Evolutionary conservation across 2,797 vertebrate species (phyloP).

Genomic region (Rhynchonycteris naso): DNA sequence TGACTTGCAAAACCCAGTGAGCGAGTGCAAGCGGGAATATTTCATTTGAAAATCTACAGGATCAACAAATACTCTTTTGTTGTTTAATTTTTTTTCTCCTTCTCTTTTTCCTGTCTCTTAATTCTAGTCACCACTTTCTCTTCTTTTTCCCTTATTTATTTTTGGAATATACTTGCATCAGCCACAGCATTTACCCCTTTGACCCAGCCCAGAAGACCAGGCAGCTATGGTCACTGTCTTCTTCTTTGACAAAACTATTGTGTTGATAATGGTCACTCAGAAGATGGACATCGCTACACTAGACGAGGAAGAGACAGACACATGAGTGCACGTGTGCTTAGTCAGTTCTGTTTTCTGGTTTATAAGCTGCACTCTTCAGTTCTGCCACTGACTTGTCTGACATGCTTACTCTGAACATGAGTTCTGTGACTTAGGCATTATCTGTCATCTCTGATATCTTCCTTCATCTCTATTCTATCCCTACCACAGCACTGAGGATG

Average conservation of each 20-base stretch:
- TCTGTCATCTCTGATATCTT: not conserved
- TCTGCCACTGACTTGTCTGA: constrained; percentile 60
- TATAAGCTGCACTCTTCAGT: constrained; percentile 59
- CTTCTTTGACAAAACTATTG: constrained; percentile 66
- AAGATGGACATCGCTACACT: constrained; percentile 57
- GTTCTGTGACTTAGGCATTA: constrained; percentile 72
- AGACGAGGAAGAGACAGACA: constrained; percentile 73
- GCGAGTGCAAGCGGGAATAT: constrained; percentile 96
- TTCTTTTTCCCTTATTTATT: constrained; percentile 47
- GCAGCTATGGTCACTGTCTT: constrained; percentile 73
- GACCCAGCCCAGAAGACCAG: constrained; percentile 78
- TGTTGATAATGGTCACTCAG: constrained; percentile 68
- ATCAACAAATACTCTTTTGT: constrained; percentile 71
- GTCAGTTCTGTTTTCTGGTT: constrained; percentile 57
- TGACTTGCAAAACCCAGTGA: constrained; percentile 93
- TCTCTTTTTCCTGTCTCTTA: constrained; percentile 18
- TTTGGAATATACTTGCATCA: constrained; percentile 65
- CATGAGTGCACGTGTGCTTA: constrained; percentile 54
- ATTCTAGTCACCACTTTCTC: constrained; percentile 35
- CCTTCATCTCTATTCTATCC: not conserved
- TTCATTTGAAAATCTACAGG: constrained; percentile 92
- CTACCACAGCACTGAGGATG: constrained; percentile 66
- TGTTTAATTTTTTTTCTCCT: not conserved
- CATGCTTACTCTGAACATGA: constrained; percentile 71
- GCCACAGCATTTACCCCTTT: not conserved